Conservation (phyloP, 2,888 invertebrate species). For the Oligia latruncula region DNA sequence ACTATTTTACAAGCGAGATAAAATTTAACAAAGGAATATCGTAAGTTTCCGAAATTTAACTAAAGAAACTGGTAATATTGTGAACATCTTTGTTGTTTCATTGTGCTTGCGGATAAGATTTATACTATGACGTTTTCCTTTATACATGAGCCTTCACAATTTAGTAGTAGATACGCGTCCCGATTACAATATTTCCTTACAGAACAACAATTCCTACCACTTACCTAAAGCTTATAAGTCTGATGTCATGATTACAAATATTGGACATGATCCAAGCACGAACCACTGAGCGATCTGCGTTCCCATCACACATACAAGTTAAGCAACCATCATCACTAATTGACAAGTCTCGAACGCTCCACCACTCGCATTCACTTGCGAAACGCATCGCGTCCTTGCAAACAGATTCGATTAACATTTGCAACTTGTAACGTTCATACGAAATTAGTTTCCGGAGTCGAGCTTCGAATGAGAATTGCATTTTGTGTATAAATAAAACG, state of each 20-base stretch:
- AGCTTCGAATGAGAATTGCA: conserved; percentile 47
- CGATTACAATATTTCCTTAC: background rate
- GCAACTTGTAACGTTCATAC: conserved; percentile 53
- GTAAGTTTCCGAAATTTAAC: conserved; percentile 45
- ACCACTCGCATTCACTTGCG: conserved; percentile 35
- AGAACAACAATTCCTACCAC: conserved; percentile 1
- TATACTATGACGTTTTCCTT: background rate
- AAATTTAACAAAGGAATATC: conserved; percentile 53
- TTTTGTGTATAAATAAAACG: conserved; percentile 43
- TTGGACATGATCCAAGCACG: conserved; percentile 37
- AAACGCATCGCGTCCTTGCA: conserved; percentile 62
- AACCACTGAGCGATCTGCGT: conserved; percentile 26
- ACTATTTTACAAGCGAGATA: conserved; percentile 53
- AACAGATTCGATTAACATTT: conserved; percentile 65
- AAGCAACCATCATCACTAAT: conserved; percentile 36
- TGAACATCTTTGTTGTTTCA: conserved; percentile 29
- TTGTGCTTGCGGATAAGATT: conserved; percentile 20
- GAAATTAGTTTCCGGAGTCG: conserved; percentile 61
- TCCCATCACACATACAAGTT: conserved; percentile 21
- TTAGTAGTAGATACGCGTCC: conserved; percentile 1
- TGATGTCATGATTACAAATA: conserved; percentile 3
- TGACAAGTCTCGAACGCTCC: conserved; percentile 32
- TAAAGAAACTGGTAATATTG: conserved; percentile 32
- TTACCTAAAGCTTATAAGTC: background rate
- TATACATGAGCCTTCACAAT: background rate